These are phyloP conservation scores for Brienomyrus longianalis DNA, from an alignment of 2,113 vertebrate species.

Conservation along the genomic window DNA sequence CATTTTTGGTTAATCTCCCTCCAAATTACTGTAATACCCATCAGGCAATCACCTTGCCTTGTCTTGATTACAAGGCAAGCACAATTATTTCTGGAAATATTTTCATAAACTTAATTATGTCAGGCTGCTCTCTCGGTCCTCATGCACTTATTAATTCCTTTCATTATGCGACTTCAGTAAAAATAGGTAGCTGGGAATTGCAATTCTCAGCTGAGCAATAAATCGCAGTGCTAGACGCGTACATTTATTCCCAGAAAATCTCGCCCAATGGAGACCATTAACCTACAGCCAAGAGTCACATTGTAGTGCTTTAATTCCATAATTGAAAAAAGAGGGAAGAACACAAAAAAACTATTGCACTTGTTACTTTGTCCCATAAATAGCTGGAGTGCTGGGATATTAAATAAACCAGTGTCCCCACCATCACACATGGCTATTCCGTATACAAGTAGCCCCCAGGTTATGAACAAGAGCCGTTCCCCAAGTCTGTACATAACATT, in stretches of 20 bases:
- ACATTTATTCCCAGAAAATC: background rate
- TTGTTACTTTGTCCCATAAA: slow-evolving; percentile 4
- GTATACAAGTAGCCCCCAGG: background rate
- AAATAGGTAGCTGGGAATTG: background rate
- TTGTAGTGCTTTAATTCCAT: slow-evolving; percentile 16
- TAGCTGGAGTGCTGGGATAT: background rate
- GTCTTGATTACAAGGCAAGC: background rate
- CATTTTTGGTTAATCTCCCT: background rate
- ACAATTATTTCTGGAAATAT: background rate
- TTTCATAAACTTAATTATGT: slow-evolving; percentile 2
- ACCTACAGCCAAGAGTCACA: background rate
- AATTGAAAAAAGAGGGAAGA: background rate
- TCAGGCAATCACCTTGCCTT: background rate
- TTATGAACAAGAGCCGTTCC: background rate
- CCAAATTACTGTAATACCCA: background rate
- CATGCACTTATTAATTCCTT: background rate
- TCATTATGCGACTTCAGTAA: background rate
- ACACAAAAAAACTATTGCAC: background rate
- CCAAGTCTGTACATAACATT: background rate
- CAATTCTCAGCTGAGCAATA: background rate
- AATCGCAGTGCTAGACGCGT: background rate
- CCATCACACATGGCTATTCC: background rate
- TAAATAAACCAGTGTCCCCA: background rate
- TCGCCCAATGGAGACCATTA: background rate
- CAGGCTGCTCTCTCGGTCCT: background rate